phyloP scores from a whole-genome alignment of 2,797 vertebrate genomes.

The Ataeniobius toweri region DNA sequence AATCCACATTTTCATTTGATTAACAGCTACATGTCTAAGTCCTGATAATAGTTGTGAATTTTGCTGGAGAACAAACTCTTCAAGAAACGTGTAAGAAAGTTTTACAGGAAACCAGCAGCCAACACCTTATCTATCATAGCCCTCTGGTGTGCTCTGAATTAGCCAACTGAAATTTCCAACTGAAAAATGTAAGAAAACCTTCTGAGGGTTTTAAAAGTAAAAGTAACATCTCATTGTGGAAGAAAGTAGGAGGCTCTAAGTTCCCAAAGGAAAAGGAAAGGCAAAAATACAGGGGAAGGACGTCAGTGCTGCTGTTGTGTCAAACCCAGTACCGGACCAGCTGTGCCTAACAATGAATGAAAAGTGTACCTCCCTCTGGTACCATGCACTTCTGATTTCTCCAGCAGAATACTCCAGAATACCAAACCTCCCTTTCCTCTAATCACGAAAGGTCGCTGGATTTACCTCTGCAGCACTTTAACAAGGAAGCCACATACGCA shows the following conservation, averaged over 20 bases:
- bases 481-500: slow-evolving; percentile 32
- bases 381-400: slow-evolving; percentile 61
- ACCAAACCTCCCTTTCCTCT: slow-evolving; percentile 52
- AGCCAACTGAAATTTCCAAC: slow-evolving; percentile 49
- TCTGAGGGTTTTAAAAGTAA: slow-evolving; percentile 42
- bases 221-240: slow-evolving; percentile 32
- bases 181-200: slow-evolving; percentile 54
- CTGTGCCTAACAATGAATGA: slow-evolving; percentile 60
- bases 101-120: slow-evolving; percentile 44
- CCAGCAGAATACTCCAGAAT: slow-evolving; percentile 46
- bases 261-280: slow-evolving; percentile 33
- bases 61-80: slow-evolving; percentile 24
- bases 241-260: slow-evolving; percentile 17
- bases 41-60: slow-evolving; percentile 34
- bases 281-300: slow-evolving; percentile 50
- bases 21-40: slow-evolving; percentile 14
- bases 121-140: slow-evolving; percentile 50
- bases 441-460: slow-evolving; percentile 58
- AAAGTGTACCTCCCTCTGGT: slow-evolving; percentile 72
- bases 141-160: slow-evolving; percentile 49
- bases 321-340: slow-evolving; percentile 59
- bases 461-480: slow-evolving; percentile 54
- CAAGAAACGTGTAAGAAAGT: slow-evolving; percentile 39
- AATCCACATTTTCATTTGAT: slow-evolving; percentile 41
- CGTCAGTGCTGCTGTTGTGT: slow-evolving; percentile 38